phyloP scores from a whole-genome alignment of 2,888 invertebrate species.

The Agapostemon virescens region DNA sequence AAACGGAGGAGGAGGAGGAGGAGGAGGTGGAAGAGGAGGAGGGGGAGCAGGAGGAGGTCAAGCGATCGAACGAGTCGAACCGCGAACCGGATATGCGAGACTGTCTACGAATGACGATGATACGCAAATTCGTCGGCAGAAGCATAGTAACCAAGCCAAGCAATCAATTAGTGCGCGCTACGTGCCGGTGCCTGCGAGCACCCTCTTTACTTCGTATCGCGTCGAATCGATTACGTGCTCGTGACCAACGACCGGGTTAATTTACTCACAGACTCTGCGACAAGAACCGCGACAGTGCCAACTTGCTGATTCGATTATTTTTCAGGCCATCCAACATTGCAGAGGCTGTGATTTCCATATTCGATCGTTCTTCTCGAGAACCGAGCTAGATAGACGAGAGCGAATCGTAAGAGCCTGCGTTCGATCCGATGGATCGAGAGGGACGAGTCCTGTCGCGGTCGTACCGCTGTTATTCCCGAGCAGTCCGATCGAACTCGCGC shows the following conservation, averaged over 20 bases:
- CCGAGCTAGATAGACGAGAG: slow-evolving; percentile 15
- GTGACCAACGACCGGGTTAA: slow-evolving; percentile 54
- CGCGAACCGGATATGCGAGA: slow-evolving; percentile 4
- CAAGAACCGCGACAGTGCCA: slow-evolving; percentile 88
- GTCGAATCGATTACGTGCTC: slow-evolving; percentile 63
- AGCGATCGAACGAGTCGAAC: slow-evolving; percentile 7
- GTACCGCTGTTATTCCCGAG: not conserved
- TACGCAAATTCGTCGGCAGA: slow-evolving; percentile 33
- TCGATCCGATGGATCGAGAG: slow-evolving; percentile 15
- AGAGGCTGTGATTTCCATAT: slow-evolving; percentile 84
- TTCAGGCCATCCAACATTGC: slow-evolving; percentile 88
- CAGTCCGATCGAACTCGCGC: slow-evolving; percentile 1
- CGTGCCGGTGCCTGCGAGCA: slow-evolving; percentile 60
- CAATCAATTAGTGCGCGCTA: slow-evolving; percentile 58
- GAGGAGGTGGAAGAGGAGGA: not conserved
- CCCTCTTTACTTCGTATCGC: slow-evolving; percentile 55
- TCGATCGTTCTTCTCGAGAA: slow-evolving; percentile 76
- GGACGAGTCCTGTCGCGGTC: not conserved
- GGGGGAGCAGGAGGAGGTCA: not conserved
- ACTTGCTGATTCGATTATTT: slow-evolving; percentile 88
- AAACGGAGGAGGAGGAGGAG: not conserved
- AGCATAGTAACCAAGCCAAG: slow-evolving; percentile 51
- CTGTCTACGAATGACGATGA: slow-evolving; percentile 37
- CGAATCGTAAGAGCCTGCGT: slow-evolving; percentile 10
- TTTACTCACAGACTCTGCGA: slow-evolving; percentile 90